Evolutionary conservation across 2,113 vertebrate genomes (phyloP), one percentile per base, ranked within the genome.

Genomic region (Poicephalus meyeri): DNA sequence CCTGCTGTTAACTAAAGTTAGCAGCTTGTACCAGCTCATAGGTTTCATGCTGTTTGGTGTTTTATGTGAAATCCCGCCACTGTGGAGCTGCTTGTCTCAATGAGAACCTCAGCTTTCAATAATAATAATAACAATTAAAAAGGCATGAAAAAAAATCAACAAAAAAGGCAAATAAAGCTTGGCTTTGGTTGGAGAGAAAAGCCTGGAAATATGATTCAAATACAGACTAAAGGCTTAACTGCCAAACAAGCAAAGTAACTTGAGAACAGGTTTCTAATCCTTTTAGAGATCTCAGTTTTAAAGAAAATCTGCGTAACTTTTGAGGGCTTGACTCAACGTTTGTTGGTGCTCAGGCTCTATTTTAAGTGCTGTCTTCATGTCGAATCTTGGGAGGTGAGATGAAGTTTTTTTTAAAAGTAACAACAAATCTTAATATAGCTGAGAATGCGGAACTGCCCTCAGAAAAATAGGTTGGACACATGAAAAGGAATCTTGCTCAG

Each of bases 361-460:
- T 96, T 81, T 95, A 91, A 88, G 44, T 71, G 77, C 73, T 78
- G 85, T 92, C 92, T 92, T 72, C 80, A 81, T 87, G 58, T 78
- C 86, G 58, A 85, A 80, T 82, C 89, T 89, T 91, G 73, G 78
- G 84, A 95, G 89, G 80, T 16, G 76, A 92, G 84, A 81, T 86
- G 29, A 93, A 88, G 69, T 25, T 78, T 68, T 53, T 88, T 83
- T 69, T 63, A 12, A 66, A 92, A 95, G 77, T 87, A 95, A 88
- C 91, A 95, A 93, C 77, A 91, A 95, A 94, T 79, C 39, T 95
- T 96, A 96, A 95, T 97, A 97, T 86, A 80, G 90, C 80, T 95
- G 96, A 93, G 98, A 98, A 98, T 97, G 98, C 97, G 97, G 98
- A 98, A 97, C 97, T 96, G 64, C 68, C 79, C 68, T 91, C 84